phyloP scores from a whole-genome alignment of 2,888 invertebrate genomes.

The Pheosia gnoma region DNA sequence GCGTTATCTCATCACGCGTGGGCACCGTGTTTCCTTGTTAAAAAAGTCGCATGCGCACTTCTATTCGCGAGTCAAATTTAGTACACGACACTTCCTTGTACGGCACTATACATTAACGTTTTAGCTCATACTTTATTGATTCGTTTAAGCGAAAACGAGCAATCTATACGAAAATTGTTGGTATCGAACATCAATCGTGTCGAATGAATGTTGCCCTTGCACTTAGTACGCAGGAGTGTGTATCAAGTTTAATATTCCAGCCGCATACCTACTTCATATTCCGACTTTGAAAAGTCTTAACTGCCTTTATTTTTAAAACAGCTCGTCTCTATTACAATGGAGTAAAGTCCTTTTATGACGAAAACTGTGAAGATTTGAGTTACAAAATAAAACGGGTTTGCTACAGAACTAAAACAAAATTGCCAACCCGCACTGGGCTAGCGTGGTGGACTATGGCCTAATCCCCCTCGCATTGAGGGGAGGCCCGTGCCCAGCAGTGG shows the following conservation, averaged over 20 bases:
- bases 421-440: too few species aligned
- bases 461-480: too few species aligned
- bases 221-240: slow-evolving; percentile 45
- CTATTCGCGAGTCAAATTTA: background rate
- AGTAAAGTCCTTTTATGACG: slow-evolving; percentile 10
- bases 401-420: background rate
- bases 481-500: too few species aligned
- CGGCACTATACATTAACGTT: slow-evolving; percentile 11
- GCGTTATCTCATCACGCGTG: slow-evolving; percentile 5
- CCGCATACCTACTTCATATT: slow-evolving; percentile 18
- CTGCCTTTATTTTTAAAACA: background rate
- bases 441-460: too few species aligned
- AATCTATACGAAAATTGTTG: slow-evolving; percentile 14
- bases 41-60: slow-evolving; percentile 6
- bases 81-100: slow-evolving; percentile 1
- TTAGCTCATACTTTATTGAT: background rate
- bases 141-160: background rate
- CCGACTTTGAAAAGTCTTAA: slow-evolving; percentile 9
- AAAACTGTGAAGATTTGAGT: slow-evolving; percentile 10
- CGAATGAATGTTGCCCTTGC: slow-evolving; percentile 42
- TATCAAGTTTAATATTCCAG: slow-evolving; percentile 45
- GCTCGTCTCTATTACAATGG: background rate
- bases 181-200: slow-evolving; percentile 9
- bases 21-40: slow-evolving; percentile 6
- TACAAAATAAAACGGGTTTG: slow-evolving; percentile 30